A percentile compares a stretch with the other conserved stretches of the same genome.
phyloP scores from a whole-genome alignment of 92 coral and sea anemone genomes.

The Ricordea florida region DNA sequence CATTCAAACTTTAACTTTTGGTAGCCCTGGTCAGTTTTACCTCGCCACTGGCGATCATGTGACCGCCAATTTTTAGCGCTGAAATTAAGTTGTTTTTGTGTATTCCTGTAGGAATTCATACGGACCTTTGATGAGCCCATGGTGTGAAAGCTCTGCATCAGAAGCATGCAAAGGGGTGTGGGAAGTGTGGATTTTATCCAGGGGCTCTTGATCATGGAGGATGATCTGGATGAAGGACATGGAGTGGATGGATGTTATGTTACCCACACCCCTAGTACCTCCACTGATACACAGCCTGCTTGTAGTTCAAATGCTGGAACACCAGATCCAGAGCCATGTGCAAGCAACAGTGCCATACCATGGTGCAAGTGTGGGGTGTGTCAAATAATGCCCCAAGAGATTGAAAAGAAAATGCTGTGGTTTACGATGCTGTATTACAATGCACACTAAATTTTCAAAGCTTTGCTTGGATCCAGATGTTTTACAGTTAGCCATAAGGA shows the following conservation, averaged over 20 bases:
- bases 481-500: conserved; percentile 30
- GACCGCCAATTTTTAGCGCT: too few relatives aligned
- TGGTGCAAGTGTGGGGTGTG: conserved; percentile 13
- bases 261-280: background rate
- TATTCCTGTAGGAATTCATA: background rate
- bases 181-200: conserved; percentile 1
- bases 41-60: too few relatives aligned
- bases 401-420: conserved; percentile 36
- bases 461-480: conserved; percentile 64
- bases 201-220: background rate
- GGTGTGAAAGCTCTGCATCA: background rate
- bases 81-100: background rate
- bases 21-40: too few relatives aligned
- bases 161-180: background rate
- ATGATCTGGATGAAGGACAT: background rate
- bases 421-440: background rate
- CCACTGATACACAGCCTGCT: background rate
- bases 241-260: background rate
- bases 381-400: conserved; percentile 17
- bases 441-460: conserved; percentile 22
- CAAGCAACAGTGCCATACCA: background rate
- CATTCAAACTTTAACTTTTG: too few relatives aligned
- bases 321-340: background rate
- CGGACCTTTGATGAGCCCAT: background rate
- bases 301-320: background rate